Percentiles rank a stretch among this genome's conserved stretches.
Evolutionary conservation across 1,140 invertebrate species (phyloP).

Genomic region (Ceratosolen solmsi): DNA sequence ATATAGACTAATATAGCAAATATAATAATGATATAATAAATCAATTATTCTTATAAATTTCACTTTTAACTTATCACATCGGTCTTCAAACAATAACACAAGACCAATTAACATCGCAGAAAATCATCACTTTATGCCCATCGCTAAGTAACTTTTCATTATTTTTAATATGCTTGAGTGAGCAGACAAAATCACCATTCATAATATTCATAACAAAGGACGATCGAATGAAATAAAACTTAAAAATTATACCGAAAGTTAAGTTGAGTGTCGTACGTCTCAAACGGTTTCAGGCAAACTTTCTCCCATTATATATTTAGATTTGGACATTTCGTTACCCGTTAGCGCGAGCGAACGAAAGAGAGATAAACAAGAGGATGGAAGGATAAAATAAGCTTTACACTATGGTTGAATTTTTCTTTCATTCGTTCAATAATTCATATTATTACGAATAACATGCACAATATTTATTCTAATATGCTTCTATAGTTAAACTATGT

Average conservation of each 20-base stretch:
- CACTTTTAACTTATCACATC: conserved; percentile 6
- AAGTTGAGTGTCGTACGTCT: not conserved
- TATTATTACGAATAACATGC: not conserved
- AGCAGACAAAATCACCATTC: not conserved
- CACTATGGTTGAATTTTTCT: not conserved
- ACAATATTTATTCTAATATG: not conserved
- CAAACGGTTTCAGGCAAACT: too few species aligned
- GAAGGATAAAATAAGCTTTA: not conserved
- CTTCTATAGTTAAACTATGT: not conserved
- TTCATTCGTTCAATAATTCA: not conserved
- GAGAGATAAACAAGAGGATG: not conserved
- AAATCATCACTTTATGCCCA: not conserved
- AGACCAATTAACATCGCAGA: not conserved
- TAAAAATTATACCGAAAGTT: not conserved
- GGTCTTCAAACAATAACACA: not conserved
- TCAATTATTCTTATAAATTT: not conserved
- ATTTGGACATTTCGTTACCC: not conserved
- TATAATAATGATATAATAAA: not conserved
- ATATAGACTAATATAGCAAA: too few species aligned
- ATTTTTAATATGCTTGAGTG: not conserved
- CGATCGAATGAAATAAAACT: too few species aligned
- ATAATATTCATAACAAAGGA: not conserved
- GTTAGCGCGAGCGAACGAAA: not conserved
- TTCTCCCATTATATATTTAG: not conserved
- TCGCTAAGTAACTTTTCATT: not conserved